Conservation (phyloP, 2,888 invertebrate species). For the Drosophila putrida region DNA sequence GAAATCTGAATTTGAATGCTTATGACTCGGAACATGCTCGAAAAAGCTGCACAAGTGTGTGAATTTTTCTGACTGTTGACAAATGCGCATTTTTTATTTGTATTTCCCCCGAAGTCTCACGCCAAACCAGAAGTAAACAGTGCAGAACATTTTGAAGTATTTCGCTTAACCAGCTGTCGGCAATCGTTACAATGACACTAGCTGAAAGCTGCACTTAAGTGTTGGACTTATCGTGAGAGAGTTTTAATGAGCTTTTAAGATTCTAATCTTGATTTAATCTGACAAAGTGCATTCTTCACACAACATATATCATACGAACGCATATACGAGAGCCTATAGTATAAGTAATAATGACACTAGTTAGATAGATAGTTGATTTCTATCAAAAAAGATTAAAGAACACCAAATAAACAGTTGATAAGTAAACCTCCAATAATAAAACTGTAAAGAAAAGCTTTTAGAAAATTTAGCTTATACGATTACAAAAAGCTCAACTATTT, state of each 20-base stretch:
- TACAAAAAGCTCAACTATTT: not conserved
- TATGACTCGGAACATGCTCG: constrained; percentile 15
- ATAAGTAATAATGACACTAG: too few relatives aligned
- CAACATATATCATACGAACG: too few relatives aligned
- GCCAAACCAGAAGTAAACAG: constrained; percentile 26
- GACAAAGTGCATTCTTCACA: not conserved
- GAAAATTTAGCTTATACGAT: not conserved
- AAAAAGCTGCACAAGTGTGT: too few relatives aligned
- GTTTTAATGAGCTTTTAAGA: not conserved
- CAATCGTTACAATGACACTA: constrained; percentile 12
- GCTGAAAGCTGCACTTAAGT: constrained; percentile 9
- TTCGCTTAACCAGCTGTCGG: constrained; percentile 15
- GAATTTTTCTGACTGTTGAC: constrained; percentile 7
- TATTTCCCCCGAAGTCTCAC: constrained; percentile 12
- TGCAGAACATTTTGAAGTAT: constrained; percentile 28
- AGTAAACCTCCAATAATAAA: not conserved
- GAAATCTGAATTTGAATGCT: not conserved
- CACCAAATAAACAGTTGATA: not conserved
- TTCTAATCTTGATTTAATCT: not conserved
- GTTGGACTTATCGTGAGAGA: not conserved
- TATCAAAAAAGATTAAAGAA: too few relatives aligned
- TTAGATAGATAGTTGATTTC: too few relatives aligned
- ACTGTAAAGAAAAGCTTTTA: not conserved
- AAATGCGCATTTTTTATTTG: constrained; percentile 33
- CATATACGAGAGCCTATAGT: too few relatives aligned